Evolutionary conservation across 2,113 vertebrate species (phyloP).

Genomic region (Pogona vitticeps): DNA sequence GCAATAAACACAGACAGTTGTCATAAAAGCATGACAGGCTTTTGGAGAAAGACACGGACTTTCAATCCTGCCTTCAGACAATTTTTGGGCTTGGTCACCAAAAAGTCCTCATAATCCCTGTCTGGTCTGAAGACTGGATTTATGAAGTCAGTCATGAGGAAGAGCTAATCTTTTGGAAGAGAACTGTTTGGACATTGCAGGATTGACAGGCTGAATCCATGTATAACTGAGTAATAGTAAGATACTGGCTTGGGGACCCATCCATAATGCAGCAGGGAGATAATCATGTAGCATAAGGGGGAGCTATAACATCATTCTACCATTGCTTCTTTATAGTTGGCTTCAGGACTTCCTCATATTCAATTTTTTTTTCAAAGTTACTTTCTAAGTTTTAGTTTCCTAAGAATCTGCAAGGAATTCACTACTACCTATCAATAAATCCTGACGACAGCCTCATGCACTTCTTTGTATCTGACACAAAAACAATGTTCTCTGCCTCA

Average conservation of each 20-base stretch:
- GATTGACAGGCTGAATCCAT: not conserved
- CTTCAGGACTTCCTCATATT: not conserved
- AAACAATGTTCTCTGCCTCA: not conserved
- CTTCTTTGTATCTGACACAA: not conserved
- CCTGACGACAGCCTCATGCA: not conserved
- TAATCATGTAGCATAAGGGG: no score
- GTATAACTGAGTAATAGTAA: not conserved
- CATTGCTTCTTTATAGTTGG: not conserved
- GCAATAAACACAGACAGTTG: constrained; percentile 52
- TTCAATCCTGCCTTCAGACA: not conserved
- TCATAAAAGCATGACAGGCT: constrained; percentile 49
- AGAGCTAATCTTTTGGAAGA: not conserved
- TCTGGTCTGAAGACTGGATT: not conserved
- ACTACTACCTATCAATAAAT: not conserved
- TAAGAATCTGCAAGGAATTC: not conserved
- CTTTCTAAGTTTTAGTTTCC: not conserved
- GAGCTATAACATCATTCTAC: no score
- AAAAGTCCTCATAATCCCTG: constrained; percentile 35
- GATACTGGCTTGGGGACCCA: no score
- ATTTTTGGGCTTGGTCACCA: not conserved
- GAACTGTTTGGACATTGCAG: not conserved
- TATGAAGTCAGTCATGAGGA: not conserved
- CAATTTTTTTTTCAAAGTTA: not conserved
- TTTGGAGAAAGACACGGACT: constrained; percentile 2
- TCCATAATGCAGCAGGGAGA: no score